phyloP scores from a whole-genome alignment of 2,113 vertebrate species.

The Panurus biarmicus region DNA sequence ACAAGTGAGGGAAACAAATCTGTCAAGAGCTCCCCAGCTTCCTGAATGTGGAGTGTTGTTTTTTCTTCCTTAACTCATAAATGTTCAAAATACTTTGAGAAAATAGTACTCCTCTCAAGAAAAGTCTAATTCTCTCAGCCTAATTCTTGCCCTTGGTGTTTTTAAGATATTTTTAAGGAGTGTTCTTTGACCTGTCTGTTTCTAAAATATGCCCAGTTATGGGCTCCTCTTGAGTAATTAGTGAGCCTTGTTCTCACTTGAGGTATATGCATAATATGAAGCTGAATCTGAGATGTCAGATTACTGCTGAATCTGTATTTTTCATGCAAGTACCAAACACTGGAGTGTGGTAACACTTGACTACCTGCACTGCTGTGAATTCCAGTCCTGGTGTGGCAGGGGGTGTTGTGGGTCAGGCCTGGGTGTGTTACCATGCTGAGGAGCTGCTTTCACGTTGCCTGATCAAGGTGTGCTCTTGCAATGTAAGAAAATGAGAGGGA shows the following conservation, averaged over 20 bases:
- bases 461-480: background rate
- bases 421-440: background rate
- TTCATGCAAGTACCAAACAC: background rate
- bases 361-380: background rate
- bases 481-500: background rate
- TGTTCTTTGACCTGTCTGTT: background rate
- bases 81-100: background rate
- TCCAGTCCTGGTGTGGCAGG: background rate
- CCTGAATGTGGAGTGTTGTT: background rate
- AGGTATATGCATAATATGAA: background rate
- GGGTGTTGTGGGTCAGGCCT: background rate
- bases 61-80: background rate
- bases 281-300: background rate
- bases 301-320: background rate
- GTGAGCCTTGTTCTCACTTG: background rate
- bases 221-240: background rate
- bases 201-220: background rate
- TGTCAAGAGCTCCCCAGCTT: background rate
- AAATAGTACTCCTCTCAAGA: background rate
- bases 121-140: background rate
- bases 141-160: background rate
- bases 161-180: background rate
- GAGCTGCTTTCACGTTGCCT: background rate
- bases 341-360: background rate
- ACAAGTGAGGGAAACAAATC: background rate